Base-by-base conservation (phyloP, 2,888 invertebrate genomes). In the Catocala fraxini region DNA sequence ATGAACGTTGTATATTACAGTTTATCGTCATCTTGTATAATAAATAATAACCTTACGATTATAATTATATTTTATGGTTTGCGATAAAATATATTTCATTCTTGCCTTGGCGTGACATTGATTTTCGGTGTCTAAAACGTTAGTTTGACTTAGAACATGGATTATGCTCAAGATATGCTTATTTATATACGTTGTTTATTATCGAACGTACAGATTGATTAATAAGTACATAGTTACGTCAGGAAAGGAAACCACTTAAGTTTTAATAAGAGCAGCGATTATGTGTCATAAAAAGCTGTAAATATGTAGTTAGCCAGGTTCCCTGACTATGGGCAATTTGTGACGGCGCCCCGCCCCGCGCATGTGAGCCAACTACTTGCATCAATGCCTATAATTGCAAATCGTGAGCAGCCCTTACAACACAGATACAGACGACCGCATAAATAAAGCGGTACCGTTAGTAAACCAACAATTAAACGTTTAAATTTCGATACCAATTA, bases 241-340 rank as follows among this genome's bases (percentile, higher is more conserved):
- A 86, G 89, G 86, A 88, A 91, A 89, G 89, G 89, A 85, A 89
- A 87, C 89, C 88, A 92, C 88, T 93, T 91, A 91, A 87, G 90
- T 87, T 93, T 91, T 94, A 93, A 92, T 93, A 93, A 91, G 92
- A 90, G 85, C 89, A 82, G 89, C 91, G 89, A 94, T 94, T 94
- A 93, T 89, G 89, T 67, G 77, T 83, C 87, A 89, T 94, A 94
- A 93, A 93, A 85, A 69, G 91, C 85, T 75, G 87, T 94, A 94
- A 94, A 94, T 86, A 80, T 88, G 91, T 93, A 88, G 93, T 92
- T 92, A 91, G 88, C 73, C 71, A 79, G 81, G 87, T 86, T 90
- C 88, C 89, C 84, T 77, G 79, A 65, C 79, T 71, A 75, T 63
- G 63, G 63, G 83, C 78, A 86, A 89, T 86, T 88, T 87, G 86